Percentiles rank a stretch among this genome's conserved stretches.
phyloP scores from a whole-genome alignment of 1,140 invertebrate genomes.

The Psix sp. region DNA sequence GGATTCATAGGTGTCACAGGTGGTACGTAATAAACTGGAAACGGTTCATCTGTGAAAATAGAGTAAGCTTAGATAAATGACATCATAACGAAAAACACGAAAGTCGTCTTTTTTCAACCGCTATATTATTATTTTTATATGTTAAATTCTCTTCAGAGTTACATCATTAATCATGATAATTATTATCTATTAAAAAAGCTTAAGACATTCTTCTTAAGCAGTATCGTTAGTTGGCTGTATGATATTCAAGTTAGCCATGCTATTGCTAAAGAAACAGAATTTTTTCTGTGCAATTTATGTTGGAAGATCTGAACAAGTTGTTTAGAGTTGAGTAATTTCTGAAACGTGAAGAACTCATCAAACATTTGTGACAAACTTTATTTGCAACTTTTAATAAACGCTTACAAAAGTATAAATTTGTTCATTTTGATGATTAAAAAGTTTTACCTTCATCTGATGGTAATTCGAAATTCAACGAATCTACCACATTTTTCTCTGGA shows the following conservation, averaged over 20 bases:
- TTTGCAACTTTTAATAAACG: constrained; percentile 5
- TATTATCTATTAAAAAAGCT: neutral
- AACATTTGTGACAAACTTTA: constrained; percentile 2
- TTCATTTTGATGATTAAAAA: constrained; percentile 11
- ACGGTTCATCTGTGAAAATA: constrained; percentile 65
- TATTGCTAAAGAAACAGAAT: neutral
- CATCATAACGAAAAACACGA: too few species aligned
- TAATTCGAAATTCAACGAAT: constrained; percentile 9
- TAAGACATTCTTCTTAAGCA: neutral
- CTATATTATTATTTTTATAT: too few species aligned
- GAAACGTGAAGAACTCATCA: constrained; percentile 1
- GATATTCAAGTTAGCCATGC: neutral
- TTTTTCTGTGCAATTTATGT: neutral
- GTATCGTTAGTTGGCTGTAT: neutral
- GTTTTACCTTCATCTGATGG: constrained; percentile 18
- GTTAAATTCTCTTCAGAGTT: too few species aligned
- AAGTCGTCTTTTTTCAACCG: too few species aligned
- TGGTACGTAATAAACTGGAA: constrained; percentile 67
- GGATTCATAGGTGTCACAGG: constrained; percentile 62
- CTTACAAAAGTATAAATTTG: constrained; percentile 4
- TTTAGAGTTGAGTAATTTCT: neutral
- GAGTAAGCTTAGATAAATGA: neutral
- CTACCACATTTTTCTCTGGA: constrained; percentile 36
- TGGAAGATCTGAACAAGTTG: neutral
- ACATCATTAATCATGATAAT: neutral